phyloP scores from a whole-genome alignment of 2,113 vertebrate species.

The Albula goreensis region DNA sequence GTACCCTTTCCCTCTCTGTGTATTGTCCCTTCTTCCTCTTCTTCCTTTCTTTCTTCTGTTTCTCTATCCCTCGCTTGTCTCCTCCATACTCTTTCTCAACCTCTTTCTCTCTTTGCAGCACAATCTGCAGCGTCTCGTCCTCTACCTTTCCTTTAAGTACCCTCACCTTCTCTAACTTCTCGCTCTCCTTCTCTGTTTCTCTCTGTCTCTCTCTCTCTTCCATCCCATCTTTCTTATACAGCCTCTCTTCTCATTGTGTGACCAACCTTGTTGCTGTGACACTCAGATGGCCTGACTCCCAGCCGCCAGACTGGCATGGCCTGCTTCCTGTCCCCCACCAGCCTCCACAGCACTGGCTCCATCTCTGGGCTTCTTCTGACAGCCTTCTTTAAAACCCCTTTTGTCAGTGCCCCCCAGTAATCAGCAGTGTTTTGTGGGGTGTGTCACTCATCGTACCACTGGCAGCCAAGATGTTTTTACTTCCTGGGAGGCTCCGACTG shows the following conservation, averaged over 20 bases:
- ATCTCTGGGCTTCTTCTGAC: background rate
- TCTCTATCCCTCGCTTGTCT: no score
- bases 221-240: background rate
- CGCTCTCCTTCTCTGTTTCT: background rate
- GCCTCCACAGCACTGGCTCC: background rate
- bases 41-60: background rate
- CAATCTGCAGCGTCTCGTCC: no score
- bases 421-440: background rate
- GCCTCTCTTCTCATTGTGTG: background rate
- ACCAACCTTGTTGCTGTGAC: background rate
- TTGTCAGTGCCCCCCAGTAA: background rate
- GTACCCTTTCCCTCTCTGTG: no score
- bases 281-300: background rate
- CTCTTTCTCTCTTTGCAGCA: no score
- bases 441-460: background rate
- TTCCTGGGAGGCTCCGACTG: background rate
- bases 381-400: background rate
- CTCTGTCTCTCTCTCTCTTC: background rate
- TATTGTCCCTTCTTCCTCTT: background rate
- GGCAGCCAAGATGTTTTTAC: background rate
- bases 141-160: background rate
- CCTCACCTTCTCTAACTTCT: background rate
- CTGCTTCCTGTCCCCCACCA: background rate
- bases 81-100: no score
- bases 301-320: background rate